These are phyloP conservation scores for Xenopus borealis DNA, from an alignment of 2,113 vertebrate genomes.

Conservation along the genomic window DNA sequence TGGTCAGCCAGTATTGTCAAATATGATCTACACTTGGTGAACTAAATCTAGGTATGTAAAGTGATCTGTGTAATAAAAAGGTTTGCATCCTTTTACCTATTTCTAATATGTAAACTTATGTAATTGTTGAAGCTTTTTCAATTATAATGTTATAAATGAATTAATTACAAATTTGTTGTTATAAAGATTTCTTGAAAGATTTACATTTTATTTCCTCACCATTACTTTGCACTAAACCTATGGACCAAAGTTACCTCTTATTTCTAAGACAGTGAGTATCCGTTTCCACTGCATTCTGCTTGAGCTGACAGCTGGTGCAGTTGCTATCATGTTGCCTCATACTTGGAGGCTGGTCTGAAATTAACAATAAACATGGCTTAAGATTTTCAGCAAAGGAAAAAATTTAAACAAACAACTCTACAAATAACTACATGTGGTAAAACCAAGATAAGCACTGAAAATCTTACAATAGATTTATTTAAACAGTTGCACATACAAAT, in stretches of 20 bases:
- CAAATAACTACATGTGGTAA: too few relatives aligned
- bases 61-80: too few relatives aligned
- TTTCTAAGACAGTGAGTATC: not conserved
- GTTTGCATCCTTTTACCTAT: too few relatives aligned
- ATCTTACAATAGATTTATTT: too few relatives aligned
- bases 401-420: not conserved
- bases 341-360: not conserved
- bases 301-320: not conserved
- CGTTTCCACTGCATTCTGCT: not conserved
- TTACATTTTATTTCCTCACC: too few relatives aligned
- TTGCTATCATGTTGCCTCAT: not conserved
- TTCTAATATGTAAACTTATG: too few relatives aligned
- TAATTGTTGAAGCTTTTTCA: not conserved
- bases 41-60: slow-evolving; percentile 51
- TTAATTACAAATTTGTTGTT: too few relatives aligned
- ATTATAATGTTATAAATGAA: not conserved
- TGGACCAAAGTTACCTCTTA: slow-evolving; percentile 1
- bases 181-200: too few relatives aligned
- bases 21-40: slow-evolving; percentile 54
- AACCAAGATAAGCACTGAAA: too few relatives aligned
- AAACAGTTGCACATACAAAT: too few relatives aligned
- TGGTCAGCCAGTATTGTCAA: too few relatives aligned
- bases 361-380: not conserved
- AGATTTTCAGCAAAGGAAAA: not conserved
- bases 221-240: not conserved